Conservation (phyloP, 1,140 invertebrate genomes). For the Drosophila sucinea region DNA sequence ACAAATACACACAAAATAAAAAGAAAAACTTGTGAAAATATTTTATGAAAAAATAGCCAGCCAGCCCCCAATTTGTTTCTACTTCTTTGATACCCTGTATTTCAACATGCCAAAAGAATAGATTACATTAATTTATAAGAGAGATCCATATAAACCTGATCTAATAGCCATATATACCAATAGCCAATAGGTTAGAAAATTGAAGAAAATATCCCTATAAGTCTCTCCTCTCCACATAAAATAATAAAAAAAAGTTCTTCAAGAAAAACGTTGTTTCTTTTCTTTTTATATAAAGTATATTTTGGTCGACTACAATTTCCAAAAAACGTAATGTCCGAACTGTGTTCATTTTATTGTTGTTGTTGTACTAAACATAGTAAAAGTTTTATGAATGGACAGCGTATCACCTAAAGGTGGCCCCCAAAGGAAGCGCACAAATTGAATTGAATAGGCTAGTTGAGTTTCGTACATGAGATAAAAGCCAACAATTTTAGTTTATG, state of each 20-base stretch:
- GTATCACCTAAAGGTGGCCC: constrained; percentile 15
- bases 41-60: constrained; percentile 15
- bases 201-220: too few species aligned
- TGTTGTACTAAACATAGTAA: constrained; percentile 13
- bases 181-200: too few species aligned
- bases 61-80: neutral
- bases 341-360: constrained; percentile 8
- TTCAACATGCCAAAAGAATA: neutral
- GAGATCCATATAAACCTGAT: too few species aligned
- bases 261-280: too few species aligned
- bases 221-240: too few species aligned
- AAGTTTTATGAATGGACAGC: constrained; percentile 17
- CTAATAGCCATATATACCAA: too few species aligned
- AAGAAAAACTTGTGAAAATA: constrained; percentile 33
- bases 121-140: neutral
- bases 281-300: neutral
- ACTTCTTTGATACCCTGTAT: neutral
- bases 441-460: constrained; percentile 17
- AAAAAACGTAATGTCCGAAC: neutral
- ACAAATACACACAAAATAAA: constrained; percentile 8
- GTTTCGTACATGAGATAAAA: constrained; percentile 1
- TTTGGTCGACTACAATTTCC: neutral
- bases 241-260: too few species aligned
- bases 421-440: constrained; percentile 13
- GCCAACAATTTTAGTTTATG: constrained; percentile 8